A percentile compares a stretch with the other conserved stretches of the same genome.
Conservation (phyloP, 2,797 vertebrate genomes). For the Nannoperca obscura region DNA sequence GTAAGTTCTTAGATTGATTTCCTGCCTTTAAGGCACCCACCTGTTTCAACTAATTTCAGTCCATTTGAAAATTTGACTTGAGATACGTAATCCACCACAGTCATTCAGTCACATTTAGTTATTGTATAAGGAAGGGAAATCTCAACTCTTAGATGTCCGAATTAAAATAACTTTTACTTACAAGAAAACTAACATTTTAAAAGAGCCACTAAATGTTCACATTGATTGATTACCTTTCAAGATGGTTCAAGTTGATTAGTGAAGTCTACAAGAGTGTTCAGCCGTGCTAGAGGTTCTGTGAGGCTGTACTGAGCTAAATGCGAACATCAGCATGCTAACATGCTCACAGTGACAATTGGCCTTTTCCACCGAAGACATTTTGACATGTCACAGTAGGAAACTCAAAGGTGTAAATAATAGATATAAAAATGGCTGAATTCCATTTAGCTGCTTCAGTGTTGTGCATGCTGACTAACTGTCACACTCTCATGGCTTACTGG, state of each 20-base stretch:
- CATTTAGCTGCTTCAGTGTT: too few species aligned
- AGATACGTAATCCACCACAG: conserved; percentile 53
- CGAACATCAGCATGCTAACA: background rate
- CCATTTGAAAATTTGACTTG: conserved; percentile 46
- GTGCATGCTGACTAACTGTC: too few species aligned
- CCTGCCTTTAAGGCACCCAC: conserved; percentile 68
- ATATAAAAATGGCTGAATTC: too few species aligned
- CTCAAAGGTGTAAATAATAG: too few species aligned
- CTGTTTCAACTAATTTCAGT: conserved; percentile 69
- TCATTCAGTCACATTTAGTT: conserved; percentile 29
- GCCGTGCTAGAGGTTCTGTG: too few species aligned
- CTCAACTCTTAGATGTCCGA: background rate
- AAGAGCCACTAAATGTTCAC: background rate
- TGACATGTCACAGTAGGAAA: too few species aligned
- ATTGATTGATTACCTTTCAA: conserved; percentile 9
- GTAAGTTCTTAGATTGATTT: conserved; percentile 61
- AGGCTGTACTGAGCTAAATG: background rate
- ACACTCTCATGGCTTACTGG: too few species aligned
- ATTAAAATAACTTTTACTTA: background rate
- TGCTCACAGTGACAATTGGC: background rate
- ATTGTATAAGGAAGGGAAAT: conserved; percentile 15
- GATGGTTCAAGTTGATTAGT: background rate
- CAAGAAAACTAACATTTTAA: too few species aligned
- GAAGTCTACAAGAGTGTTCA: background rate
- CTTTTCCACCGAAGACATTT: too few species aligned